Percentiles rank a stretch among this genome's conserved stretches.
Conservation (phyloP, 2,888 invertebrate genomes). For the Pandemis corylana region DNA sequence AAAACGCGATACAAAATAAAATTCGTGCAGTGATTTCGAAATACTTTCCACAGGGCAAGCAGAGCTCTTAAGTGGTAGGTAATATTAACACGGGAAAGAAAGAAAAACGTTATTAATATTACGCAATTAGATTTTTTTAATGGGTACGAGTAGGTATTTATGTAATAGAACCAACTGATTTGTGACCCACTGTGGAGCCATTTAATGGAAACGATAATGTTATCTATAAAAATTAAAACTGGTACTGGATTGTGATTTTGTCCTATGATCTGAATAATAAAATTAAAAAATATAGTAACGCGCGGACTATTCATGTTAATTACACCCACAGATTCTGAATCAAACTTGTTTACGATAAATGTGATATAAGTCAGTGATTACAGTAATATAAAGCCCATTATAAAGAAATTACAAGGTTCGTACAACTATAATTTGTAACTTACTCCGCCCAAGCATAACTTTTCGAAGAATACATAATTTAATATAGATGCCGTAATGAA, state of each 20-base stretch:
- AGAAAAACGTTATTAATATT: not conserved
- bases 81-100: not conserved
- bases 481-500: too few relatives aligned
- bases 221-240: too few relatives aligned
- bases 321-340: not conserved
- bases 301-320: slow-evolving; percentile 2
- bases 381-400: slow-evolving; percentile 15
- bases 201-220: too few relatives aligned
- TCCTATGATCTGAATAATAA: not conserved
- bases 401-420: slow-evolving; percentile 12
- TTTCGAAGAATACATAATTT: not conserved
- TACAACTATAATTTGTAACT: slow-evolving; percentile 7
- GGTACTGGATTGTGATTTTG: too few relatives aligned
- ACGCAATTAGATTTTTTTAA: too few relatives aligned
- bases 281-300: not conserved
- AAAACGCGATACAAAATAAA: not conserved
- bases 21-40: not conserved
- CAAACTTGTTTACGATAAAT: slow-evolving; percentile 2
- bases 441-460: not conserved
- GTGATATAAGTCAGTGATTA: not conserved
- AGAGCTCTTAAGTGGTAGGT: not conserved
- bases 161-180: too few relatives aligned
- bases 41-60: not conserved
- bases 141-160: too few relatives aligned
- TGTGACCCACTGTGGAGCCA: too few relatives aligned